Conservation (phyloP, 64 coral and sea anemone species). For the Stylophora pistillata region DNA sequence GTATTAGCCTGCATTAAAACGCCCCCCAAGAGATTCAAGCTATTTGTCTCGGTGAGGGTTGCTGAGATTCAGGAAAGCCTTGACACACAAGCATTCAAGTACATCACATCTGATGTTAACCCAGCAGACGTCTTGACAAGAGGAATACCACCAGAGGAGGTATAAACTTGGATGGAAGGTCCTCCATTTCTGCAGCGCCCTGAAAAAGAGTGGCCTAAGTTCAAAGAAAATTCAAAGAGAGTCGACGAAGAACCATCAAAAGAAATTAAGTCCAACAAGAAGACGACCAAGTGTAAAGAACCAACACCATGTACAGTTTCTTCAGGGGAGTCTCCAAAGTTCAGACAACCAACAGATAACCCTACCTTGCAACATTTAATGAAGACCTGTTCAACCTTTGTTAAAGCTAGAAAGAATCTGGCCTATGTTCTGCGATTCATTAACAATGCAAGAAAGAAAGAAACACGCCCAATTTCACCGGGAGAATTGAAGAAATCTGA, state of each 20-base stretch:
- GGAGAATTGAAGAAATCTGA: constrained; percentile 29
- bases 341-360: constrained; percentile 16
- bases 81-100: constrained; percentile 28
- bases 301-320: too few relatives aligned
- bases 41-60: constrained; percentile 47
- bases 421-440: constrained; percentile 32
- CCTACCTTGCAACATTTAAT: constrained; percentile 33
- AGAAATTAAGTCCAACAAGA: neutral
- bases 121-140: constrained; percentile 46
- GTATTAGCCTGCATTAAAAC: constrained; percentile 67
- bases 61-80: constrained; percentile 67
- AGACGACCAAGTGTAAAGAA: too few relatives aligned
- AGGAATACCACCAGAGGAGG: constrained; percentile 17
- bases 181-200: constrained; percentile 35
- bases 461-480: neutral
- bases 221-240: constrained; percentile 23
- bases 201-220: constrained; percentile 35
- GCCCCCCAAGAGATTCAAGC: constrained; percentile 42
- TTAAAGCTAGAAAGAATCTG: constrained; percentile 7
- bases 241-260: neutral
- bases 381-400: constrained; percentile 34
- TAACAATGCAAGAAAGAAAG: constrained; percentile 36
- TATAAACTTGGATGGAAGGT: constrained; percentile 28
- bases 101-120: constrained; percentile 45
- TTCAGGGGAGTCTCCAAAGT: too few relatives aligned